Evolutionary conservation across 2,113 vertebrate genomes (phyloP).

Genomic region (Australoheros scitulus): DNA sequence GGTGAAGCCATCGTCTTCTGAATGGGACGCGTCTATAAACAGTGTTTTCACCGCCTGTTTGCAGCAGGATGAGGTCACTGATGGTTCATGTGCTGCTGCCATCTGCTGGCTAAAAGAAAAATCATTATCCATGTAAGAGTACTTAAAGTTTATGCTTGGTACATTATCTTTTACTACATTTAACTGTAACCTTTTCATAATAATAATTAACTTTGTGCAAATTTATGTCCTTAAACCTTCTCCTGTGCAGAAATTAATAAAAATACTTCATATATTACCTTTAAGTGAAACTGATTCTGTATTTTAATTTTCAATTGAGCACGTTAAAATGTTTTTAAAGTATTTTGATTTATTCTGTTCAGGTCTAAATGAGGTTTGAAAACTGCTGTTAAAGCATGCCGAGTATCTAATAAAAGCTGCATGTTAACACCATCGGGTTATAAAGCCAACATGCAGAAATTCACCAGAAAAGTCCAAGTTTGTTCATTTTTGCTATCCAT

Average conservation of each 20-base stretch:
- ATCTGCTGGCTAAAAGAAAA: constrained; percentile 46
- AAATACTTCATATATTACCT: neutral
- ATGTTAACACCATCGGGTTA: neutral
- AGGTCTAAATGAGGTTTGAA: no score
- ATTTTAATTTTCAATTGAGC: neutral
- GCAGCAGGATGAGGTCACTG: neutral
- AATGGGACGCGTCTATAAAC: neutral
- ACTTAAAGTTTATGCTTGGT: neutral
- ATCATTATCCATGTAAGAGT: fast-evolving
- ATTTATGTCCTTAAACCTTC: neutral
- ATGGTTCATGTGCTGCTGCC: constrained; percentile 39
- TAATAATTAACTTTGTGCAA: neutral
- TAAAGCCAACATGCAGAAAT: neutral
- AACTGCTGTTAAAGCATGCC: neutral
- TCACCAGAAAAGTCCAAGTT: neutral
- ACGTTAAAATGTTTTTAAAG: fast-evolving
- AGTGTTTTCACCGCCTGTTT: neutral
- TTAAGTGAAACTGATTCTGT: neutral
- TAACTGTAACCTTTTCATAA: neutral
- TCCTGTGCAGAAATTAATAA: neutral
- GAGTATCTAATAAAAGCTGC: neutral
- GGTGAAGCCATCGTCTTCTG: neutral
- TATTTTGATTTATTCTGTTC: neutral
- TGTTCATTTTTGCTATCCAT: neutral
- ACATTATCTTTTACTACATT: neutral